Percentiles rank a stretch among this genome's conserved stretches.
Evolutionary conservation across 2,888 invertebrate genomes (phyloP).

Genomic region (Pandemis heparana): DNA sequence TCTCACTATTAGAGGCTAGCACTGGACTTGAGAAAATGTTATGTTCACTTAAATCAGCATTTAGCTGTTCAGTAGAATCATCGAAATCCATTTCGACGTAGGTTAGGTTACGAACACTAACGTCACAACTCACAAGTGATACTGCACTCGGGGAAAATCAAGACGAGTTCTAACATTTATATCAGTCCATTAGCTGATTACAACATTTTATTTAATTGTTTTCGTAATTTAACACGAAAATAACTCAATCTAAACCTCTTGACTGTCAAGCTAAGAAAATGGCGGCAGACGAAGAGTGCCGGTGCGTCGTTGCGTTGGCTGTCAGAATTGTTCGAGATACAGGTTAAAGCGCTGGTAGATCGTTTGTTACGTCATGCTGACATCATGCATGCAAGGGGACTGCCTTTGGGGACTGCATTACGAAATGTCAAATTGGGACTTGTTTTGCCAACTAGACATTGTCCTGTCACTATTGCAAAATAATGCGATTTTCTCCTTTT

Average conservation of each 20-base stretch:
- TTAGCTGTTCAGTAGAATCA: conserved; percentile 28
- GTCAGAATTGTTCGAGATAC: conserved; percentile 20
- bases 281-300: conserved; percentile 35
- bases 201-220: background rate
- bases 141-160: conserved; percentile 4
- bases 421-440: conserved; percentile 58
- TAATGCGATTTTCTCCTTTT: conserved; percentile 80
- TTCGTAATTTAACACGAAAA: conserved; percentile 8
- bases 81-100: conserved; percentile 29
- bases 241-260: background rate
- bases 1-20: background rate
- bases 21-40: conserved; percentile 16
- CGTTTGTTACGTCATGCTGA: conserved; percentile 19
- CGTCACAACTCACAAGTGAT: conserved; percentile 7
- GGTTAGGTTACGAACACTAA: conserved; percentile 30
- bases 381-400: conserved; percentile 20
- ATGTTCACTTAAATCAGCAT: conserved; percentile 4
- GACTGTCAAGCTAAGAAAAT: conserved; percentile 42
- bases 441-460: conserved; percentile 85
- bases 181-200: background rate
- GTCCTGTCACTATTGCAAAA: conserved; percentile 77
- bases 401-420: conserved; percentile 43
- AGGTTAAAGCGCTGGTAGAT: background rate
- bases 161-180: background rate
- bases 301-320: conserved; percentile 33